Evolutionary conservation across 2,113 vertebrate species (phyloP).

Genomic region (Rhadina sibilatrix): DNA sequence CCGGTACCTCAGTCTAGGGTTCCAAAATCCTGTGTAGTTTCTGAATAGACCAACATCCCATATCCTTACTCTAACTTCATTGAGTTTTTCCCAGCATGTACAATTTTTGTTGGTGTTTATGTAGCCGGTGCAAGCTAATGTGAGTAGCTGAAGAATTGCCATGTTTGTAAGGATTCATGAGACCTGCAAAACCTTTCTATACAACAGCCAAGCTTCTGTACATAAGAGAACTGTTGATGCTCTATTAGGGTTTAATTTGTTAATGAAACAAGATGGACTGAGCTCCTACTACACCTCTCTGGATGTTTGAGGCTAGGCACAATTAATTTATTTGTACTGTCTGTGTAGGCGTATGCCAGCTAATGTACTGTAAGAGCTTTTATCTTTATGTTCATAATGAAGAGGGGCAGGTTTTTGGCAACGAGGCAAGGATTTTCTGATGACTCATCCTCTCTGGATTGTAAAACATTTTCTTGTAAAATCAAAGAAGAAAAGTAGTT

Average conservation of each 20-base stretch:
- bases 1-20: background rate
- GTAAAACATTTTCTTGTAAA: constrained; percentile 73
- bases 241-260: constrained; percentile 77
- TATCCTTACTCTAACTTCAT: background rate
- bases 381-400: constrained; percentile 80
- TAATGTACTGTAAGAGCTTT: constrained; percentile 80
- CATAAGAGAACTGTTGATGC: constrained; percentile 45
- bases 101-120: background rate
- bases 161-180: background rate
- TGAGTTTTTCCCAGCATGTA: background rate
- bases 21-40: background rate
- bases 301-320: constrained; percentile 75
- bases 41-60: background rate
- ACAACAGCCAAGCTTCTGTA: background rate
- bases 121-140: background rate
- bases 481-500: constrained; percentile 52
- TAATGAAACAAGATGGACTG: constrained; percentile 76
- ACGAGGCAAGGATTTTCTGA: constrained; percentile 69
- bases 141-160: background rate
- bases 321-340: constrained; percentile 82
- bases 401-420: constrained; percentile 76
- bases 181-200: background rate
- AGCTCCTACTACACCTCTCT: constrained; percentile 70
- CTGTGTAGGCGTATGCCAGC: constrained; percentile 75
- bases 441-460: constrained; percentile 72